Conservation (phyloP, 2,797 vertebrate species). For the Lindbergichthys nudifrons region DNA sequence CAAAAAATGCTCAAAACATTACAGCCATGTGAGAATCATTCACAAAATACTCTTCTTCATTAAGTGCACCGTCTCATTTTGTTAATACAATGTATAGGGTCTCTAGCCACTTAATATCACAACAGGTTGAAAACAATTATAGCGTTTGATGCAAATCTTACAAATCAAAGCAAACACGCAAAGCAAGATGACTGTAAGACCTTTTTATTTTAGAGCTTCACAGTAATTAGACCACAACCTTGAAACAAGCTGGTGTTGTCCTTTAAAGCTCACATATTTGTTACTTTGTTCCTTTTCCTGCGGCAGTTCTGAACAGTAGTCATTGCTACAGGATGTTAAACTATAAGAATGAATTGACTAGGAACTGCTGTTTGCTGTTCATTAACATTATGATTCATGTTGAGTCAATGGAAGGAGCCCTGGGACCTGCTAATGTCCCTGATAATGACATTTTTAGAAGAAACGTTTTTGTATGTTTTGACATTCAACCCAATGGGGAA, state of each 20-base stretch:
- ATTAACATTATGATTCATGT: conserved; percentile 73
- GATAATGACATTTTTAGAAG: conserved; percentile 61
- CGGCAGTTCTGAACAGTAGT: conserved; percentile 11
- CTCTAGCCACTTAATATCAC: neutral
- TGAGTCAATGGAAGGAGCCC: conserved; percentile 48
- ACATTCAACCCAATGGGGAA: conserved; percentile 32
- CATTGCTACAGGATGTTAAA: conserved; percentile 19
- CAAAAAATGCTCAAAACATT: neutral
- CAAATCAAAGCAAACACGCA: neutral
- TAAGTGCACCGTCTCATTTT: neutral
- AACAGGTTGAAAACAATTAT: no score
- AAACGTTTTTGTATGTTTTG: conserved; percentile 41
- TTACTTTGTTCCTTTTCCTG: neutral
- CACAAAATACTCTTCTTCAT: neutral
- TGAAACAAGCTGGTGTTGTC: neutral
- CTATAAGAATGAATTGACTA: conserved; percentile 36
- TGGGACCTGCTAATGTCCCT: conserved; percentile 57
- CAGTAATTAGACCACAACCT: neutral
- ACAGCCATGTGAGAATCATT: neutral
- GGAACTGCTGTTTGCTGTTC: conserved; percentile 54
- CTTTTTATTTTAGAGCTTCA: neutral
- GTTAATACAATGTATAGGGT: neutral
- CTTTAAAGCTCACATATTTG: neutral
- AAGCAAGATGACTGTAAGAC: neutral
- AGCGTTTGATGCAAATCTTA: neutral